Percentiles rank a stretch among this genome's conserved stretches.
These are phyloP conservation scores for Lagocephalus sceleratus DNA, from an alignment of 2,797 vertebrate species.

Conservation along the genomic window DNA sequence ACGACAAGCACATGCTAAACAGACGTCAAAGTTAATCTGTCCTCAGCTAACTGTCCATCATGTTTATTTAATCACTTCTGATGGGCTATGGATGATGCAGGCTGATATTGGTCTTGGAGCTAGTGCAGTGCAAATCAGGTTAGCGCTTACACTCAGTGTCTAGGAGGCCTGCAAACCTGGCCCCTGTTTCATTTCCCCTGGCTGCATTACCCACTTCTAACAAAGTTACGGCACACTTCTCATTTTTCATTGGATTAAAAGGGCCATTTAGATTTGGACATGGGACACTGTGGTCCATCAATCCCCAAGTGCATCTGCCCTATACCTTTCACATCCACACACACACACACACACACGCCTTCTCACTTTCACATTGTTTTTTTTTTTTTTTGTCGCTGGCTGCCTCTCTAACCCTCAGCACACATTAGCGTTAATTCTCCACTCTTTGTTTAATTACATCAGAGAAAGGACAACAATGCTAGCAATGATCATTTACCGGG, in stretches of 20 bases:
- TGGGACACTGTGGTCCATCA: conserved; percentile 55
- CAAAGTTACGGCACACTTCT: conserved; percentile 77
- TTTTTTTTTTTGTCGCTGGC: conserved; percentile 22
- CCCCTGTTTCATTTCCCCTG: conserved; percentile 67
- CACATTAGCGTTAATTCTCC: conserved; percentile 51
- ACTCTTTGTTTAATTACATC: conserved; percentile 44
- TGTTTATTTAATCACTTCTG: conserved; percentile 70
- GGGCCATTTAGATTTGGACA: conserved; percentile 66
- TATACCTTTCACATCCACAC: conserved; percentile 13
- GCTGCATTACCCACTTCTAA: conserved; percentile 74
- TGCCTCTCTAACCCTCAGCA: conserved; percentile 17
- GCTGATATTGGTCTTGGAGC: conserved; percentile 66
- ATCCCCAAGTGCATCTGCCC: conserved; percentile 51
- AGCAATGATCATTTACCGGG: conserved; percentile 30
- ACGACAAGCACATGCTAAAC: conserved; percentile 28
- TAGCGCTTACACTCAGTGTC: conserved; percentile 66
- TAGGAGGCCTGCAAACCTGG: conserved; percentile 62
- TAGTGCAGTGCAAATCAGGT: conserved; percentile 70
- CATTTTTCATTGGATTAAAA: conserved; percentile 78
- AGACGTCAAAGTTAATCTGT: conserved; percentile 48
- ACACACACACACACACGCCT: not conserved
- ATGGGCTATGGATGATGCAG: conserved; percentile 55
- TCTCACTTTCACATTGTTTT: conserved; percentile 24
- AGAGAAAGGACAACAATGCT: conserved; percentile 34
- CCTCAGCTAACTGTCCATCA: conserved; percentile 57